phyloP scores from a whole-genome alignment of 2,113 vertebrate species.

The Oryzias curvinotus region DNA sequence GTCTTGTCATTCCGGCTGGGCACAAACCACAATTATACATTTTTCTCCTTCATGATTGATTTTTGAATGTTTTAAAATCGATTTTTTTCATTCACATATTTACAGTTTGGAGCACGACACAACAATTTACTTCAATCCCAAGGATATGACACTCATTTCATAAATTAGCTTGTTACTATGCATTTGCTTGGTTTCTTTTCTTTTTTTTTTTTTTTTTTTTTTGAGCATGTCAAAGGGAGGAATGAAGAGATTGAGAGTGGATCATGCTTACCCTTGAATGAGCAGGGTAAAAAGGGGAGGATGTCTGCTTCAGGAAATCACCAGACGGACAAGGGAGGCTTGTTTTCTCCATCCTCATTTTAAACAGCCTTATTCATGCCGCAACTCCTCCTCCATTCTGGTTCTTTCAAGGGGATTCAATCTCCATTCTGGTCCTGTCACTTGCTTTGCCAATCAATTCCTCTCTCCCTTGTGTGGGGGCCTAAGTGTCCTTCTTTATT shows the following conservation, averaged over 20 bases:
- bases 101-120: too few relatives aligned
- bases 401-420: slow-evolving; percentile 75
- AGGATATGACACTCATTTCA: slow-evolving; percentile 11
- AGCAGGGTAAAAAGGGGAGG: slow-evolving; percentile 64
- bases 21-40: too few relatives aligned
- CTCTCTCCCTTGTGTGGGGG: slow-evolving; percentile 57
- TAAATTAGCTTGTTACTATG: not conserved
- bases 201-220: slow-evolving; percentile 9
- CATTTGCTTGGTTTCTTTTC: slow-evolving; percentile 12
- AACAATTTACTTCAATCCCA: not conserved
- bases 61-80: too few relatives aligned
- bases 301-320: slow-evolving; percentile 73
- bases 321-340: slow-evolving; percentile 69
- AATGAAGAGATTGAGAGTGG: slow-evolving; percentile 43
- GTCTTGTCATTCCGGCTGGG: too few relatives aligned
- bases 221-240: slow-evolving; percentile 50
- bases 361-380: slow-evolving; percentile 74
- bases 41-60: too few relatives aligned
- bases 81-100: too few relatives aligned
- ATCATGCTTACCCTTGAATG: slow-evolving; percentile 67
- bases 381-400: slow-evolving; percentile 67
- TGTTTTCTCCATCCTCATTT: slow-evolving; percentile 69
- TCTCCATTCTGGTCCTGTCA: slow-evolving; percentile 71
- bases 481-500: slow-evolving; percentile 73
- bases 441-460: slow-evolving; percentile 65